Base-by-base conservation (phyloP, 2,113 vertebrate genomes). In the Thinocorus orbignyianus region DNA sequence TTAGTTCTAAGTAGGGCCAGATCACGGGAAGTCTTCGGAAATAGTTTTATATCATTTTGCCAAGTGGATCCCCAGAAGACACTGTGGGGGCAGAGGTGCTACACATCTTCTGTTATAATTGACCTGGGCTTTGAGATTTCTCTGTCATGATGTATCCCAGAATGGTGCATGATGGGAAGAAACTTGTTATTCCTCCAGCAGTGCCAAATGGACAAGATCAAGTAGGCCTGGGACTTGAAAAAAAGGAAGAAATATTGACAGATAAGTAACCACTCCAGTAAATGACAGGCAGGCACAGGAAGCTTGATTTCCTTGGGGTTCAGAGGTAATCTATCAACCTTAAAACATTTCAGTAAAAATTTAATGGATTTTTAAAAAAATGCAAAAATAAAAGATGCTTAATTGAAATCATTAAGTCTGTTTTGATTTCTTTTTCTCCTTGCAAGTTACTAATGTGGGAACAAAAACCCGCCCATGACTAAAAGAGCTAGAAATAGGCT, bases 111-210 rank as follows among this genome's bases (percentile, higher is more conserved):
- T 96, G 96, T 98, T 97, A 97, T 99, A 99, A 99, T 98, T 99
- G 98, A 99, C 98, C 97, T 95, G 98, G 97, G 98, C 98, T 98
- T 98, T 98, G 98, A 98, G 98, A 98, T 98, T 98, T 98, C 98
- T 98, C 98, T 98, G 97, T 97, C 97, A 98, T 98, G 95, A 97
- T 97, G 96, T 97, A 98, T 99, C 98, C 98, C 97, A 97, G 98
- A 98, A 96, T 91, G 94, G 85, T 98, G 98, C 98, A 98, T 98
- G 97, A 98, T 23, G 98, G 98, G 98, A 98, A 98, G 96, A 97
- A 97, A 98, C 98, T 98, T 98, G 97, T 98, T 98, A 98, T 98
- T 98, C 97, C 95, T 97, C 95, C 97, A 97, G 98, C 97, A 98
- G 97, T 97, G 97, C 97, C 97, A 97, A 98, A 98, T 94, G 97